phyloP scores from a whole-genome alignment of 2,797 vertebrate genomes.

The Cryptoprocta ferox region DNA sequence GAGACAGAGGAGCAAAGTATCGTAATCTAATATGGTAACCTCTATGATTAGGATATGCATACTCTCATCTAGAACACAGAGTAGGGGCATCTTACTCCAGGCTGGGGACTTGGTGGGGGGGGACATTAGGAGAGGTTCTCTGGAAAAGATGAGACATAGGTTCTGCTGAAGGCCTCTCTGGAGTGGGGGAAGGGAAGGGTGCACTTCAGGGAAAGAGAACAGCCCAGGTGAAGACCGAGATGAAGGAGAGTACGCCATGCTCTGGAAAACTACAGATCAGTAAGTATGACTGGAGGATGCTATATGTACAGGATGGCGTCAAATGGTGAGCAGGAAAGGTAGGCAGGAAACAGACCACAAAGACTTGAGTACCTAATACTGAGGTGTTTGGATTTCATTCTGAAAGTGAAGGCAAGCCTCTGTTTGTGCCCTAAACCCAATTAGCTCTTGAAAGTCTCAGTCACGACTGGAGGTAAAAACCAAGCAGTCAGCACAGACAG shows the following conservation, averaged over 20 bases:
- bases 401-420: conserved; percentile 43
- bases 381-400: background rate
- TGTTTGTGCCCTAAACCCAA: background rate
- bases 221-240: background rate
- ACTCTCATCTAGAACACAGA: background rate
- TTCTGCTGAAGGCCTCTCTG: background rate
- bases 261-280: background rate
- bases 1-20: background rate
- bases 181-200: background rate
- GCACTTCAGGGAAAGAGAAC: background rate
- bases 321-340: background rate
- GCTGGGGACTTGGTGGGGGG: too few relatives aligned
- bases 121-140: background rate
- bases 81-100: background rate
- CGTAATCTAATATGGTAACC: background rate
- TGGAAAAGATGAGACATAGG: background rate
- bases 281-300: background rate
- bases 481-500: background rate
- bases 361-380: background rate
- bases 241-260: background rate
- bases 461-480: conserved; percentile 7
- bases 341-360: background rate
- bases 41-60: background rate
- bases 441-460: conserved; percentile 40
- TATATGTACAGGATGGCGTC: background rate